Evolutionary conservation across 2,113 vertebrate species (phyloP).

Genomic region (Syrmaticus mikado): DNA sequence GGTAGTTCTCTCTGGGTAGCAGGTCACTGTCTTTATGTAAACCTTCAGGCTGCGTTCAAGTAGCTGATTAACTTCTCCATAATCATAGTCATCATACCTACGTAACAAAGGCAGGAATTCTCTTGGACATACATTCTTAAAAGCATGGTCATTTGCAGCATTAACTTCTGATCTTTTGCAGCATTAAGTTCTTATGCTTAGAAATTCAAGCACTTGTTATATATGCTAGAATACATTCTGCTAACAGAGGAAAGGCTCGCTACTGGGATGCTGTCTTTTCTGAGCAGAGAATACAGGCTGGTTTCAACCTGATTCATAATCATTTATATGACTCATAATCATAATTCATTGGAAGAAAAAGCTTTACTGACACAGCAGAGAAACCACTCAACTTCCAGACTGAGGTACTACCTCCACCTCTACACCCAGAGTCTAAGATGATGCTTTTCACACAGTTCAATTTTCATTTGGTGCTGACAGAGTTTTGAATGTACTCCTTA

Average conservation of each 20-base stretch:
- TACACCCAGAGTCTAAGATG: background rate
- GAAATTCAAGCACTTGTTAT: background rate
- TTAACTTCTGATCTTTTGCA: background rate
- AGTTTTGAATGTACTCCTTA: background rate
- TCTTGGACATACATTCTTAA: background rate
- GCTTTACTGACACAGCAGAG: background rate
- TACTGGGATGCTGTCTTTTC: background rate
- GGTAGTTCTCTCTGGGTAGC: slow-evolving; percentile 88
- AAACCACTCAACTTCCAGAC: background rate
- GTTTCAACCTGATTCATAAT: background rate
- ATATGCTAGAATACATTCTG: background rate
- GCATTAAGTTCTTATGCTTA: background rate
- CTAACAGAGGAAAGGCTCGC: background rate
- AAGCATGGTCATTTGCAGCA: background rate
- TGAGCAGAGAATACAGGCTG: background rate
- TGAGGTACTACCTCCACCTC: background rate
- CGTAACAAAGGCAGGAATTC: slow-evolving; percentile 7
- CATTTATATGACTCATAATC: background rate
- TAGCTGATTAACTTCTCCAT: slow-evolving; percentile 89
- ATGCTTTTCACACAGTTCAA: background rate
- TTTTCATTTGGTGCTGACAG: background rate
- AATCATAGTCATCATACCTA: slow-evolving; percentile 90
- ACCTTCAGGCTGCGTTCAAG: slow-evolving; percentile 89
- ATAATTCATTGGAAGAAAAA: background rate
- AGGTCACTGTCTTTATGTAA: slow-evolving; percentile 91